Evolutionary conservation across 2,113 vertebrate species (phyloP).

Genomic region (Tichodroma muraria): DNA sequence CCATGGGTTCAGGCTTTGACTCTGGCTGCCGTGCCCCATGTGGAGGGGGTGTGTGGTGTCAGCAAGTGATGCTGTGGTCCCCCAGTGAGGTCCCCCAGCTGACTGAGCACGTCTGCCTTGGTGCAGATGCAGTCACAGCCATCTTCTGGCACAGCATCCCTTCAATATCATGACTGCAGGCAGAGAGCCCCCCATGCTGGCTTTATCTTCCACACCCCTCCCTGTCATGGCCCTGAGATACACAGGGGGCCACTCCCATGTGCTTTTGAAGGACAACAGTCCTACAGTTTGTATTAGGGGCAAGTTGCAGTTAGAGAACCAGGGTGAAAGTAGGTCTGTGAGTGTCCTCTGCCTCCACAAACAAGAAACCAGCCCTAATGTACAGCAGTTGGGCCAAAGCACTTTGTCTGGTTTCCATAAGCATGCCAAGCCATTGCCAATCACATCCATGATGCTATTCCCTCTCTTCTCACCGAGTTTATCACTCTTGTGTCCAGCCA

Average conservation of each 20-base stretch:
- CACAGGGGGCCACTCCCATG: not conserved
- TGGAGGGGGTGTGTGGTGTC: not conserved
- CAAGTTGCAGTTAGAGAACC: accelerated
- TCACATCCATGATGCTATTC: not conserved
- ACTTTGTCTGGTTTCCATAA: not conserved
- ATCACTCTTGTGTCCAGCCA: not conserved
- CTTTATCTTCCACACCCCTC: not conserved
- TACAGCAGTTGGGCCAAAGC: not conserved
- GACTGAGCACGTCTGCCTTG: not conserved
- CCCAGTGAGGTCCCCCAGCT: not conserved
- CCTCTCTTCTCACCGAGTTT: not conserved
- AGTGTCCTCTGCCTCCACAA: not conserved
- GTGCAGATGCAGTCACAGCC: not conserved
- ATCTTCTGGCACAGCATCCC: not conserved
- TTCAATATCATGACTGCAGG: accelerated
- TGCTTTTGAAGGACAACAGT: not conserved
- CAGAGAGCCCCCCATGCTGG: not conserved
- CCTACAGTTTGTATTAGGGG: not conserved
- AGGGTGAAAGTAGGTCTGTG: not conserved
- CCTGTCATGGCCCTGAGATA: not conserved
- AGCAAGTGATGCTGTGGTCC: not conserved
- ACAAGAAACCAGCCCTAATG: not conserved
- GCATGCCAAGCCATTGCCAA: not conserved
- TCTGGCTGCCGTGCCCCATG: not conserved
- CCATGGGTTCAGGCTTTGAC: not conserved